These are phyloP conservation scores for Gymnoscopelus microlampas DNA, from an alignment of 2,797 vertebrate genomes.

Conservation along the genomic window DNA sequence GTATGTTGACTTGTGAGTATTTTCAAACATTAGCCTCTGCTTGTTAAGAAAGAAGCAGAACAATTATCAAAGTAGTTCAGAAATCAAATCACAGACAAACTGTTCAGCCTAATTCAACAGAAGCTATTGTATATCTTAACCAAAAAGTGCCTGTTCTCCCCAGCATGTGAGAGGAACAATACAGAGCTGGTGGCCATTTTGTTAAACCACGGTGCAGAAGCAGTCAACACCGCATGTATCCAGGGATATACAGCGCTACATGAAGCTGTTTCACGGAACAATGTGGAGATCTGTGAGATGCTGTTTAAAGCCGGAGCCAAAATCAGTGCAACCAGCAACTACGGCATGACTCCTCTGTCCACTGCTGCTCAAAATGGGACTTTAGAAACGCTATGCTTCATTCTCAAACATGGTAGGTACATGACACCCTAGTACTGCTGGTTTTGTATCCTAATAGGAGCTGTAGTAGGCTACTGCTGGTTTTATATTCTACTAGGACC, in stretches of 20 bases:
- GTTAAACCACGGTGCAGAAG: constrained; percentile 81
- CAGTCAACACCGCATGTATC: constrained; percentile 83
- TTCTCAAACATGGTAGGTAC: constrained; percentile 79
- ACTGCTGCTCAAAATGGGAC: constrained; percentile 88
- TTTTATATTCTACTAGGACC: too few species aligned
- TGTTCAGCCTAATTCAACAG: too few species aligned
- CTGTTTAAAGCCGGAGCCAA: constrained; percentile 84
- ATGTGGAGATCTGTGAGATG: constrained; percentile 83
- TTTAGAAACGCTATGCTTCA: constrained; percentile 71
- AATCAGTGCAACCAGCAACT: constrained; percentile 81
- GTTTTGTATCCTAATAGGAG: too few species aligned
- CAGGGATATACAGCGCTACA: constrained; percentile 87
- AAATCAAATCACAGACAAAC: too few species aligned
- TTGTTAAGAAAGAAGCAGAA: too few species aligned
- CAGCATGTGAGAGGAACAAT: constrained; percentile 86
- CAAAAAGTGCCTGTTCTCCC: constrained; percentile 6
- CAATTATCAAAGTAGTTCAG: too few species aligned
- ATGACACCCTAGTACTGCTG: too few species aligned
- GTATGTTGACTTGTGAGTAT: too few species aligned
- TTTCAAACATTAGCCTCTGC: too few species aligned
- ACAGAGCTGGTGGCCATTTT: constrained; percentile 78
- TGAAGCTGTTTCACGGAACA: constrained; percentile 84
- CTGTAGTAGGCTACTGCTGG: too few species aligned
- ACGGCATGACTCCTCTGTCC: constrained; percentile 86
- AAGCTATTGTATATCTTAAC: background rate